These are phyloP conservation scores for Saccopteryx bilineata DNA, from an alignment of 2,113 vertebrate species.

Conservation along the genomic window DNA sequence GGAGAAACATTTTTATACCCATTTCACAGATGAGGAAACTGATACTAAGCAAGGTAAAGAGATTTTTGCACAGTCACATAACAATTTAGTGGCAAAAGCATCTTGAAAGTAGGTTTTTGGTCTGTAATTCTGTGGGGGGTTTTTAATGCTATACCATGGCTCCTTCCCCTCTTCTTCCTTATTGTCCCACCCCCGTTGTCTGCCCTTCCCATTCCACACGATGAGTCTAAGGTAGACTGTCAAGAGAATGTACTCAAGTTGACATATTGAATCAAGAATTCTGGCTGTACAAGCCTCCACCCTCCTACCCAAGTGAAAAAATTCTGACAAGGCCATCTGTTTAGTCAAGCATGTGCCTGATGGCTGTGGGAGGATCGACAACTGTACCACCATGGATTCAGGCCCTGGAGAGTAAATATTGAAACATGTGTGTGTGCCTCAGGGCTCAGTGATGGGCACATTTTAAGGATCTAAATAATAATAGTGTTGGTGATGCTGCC, in stretches of 20 bases:
- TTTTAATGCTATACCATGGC: not conserved
- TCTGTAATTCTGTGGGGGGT: not conserved
- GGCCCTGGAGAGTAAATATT: constrained; percentile 83
- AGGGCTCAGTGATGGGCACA: constrained; percentile 80
- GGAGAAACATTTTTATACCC: constrained; percentile 31
- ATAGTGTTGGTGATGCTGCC: constrained; percentile 67
- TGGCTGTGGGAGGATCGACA: constrained; percentile 83
- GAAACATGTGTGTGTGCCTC: constrained; percentile 83
- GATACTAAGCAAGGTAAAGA: constrained; percentile 20
- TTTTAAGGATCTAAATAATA: constrained; percentile 79
- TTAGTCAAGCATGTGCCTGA: constrained; percentile 79
- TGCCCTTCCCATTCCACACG: not conserved
- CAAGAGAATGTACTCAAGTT: constrained; percentile 44
- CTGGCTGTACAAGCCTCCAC: constrained; percentile 72
- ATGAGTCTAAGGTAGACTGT: constrained; percentile 33
- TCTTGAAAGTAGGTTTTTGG: constrained; percentile 39
- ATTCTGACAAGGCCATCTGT: constrained; percentile 83
- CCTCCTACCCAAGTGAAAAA: constrained; percentile 80
- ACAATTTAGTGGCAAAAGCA: not conserved
- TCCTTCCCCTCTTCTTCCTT: not conserved
- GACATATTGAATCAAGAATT: constrained; percentile 78
- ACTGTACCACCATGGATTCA: constrained; percentile 78
- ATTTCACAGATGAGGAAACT: constrained; percentile 60
- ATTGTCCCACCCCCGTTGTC: not conserved
- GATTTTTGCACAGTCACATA: not conserved